Evolutionary conservation across 1,140 invertebrate species (phyloP), one percentile per base, ranked within the genome.

Genomic region (Diuraphis noxia): DNA sequence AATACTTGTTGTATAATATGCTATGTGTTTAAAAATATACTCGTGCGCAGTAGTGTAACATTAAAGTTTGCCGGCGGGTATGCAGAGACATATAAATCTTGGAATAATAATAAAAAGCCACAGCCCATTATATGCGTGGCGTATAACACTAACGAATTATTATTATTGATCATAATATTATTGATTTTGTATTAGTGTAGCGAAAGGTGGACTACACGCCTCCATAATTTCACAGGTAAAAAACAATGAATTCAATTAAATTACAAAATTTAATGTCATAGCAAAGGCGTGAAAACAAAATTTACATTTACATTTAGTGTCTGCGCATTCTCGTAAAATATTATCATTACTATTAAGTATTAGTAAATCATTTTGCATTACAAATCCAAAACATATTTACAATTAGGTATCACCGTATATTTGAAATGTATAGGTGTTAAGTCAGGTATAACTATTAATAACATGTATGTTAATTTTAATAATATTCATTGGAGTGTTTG

Each of bases 21-120:
- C 38, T n/a, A 72, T 72, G n/a, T 72, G 79, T 82, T 82, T 82
- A 82, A 82, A 82, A 82, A 40, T 82, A 82, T 82, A 82, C 79
- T 82, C 79, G 79, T 82, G 21, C 23, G 36, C 38, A 40, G 79
- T 82, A 82, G 79, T 40, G 79, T 82, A 82, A 40, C 3, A 82
- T 40, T 41, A n/a, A 82, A 82, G 81, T 82, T 82, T 41, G 81
- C 81, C 81, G 40, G 38, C 38, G 81, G 81, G 81, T 41, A 19
- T 13, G 81, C 81, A 82, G 81, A 41, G 38, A 82, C 81, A 82
- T 82, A 82, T 38, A 81, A 30, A 41, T 82, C 38, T 82, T 13
- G 13, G 40, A 82, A 41, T 82, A 41, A 72, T 40, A 82, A 82
- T 40, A 82, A 40, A 82, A 82, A 38, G 38, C 38, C 38, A 82